Base-by-base conservation (phyloP, 2,888 invertebrate species). In the Chalcis sispes region DNA sequence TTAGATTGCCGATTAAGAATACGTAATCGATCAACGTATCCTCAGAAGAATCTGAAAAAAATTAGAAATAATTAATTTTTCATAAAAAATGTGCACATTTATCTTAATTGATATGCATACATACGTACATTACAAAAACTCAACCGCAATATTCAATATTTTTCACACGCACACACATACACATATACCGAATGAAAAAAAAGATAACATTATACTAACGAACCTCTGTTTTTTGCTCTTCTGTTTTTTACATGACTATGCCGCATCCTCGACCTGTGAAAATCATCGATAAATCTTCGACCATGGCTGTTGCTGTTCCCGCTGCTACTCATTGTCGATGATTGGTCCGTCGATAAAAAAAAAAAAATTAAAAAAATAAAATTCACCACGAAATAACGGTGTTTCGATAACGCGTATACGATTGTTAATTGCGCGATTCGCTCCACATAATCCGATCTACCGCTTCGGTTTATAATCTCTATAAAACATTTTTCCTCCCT, bases 171-270 rank as follows among this genome's bases (percentile, higher is more conserved):
- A 32, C 8, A 32, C 32, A 32, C n/a, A n/a, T n/a, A n/a, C n/a
- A n/a, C n/a, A 32, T 13, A 15, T 10, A 58, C 18, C 18, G 8
- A 25, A 62, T 27, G n/a, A 42, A 27, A 42, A 36, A 65, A 2
- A 20, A 56, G 36, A 25, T 29, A 13, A 18, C 25, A 58, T n/a
- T 32, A 20, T 54, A 75, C 71, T 75, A 80, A 78, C 76, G 58
- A 72, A 59, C 40, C 18, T 32, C 4, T 46, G 3, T 65, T 71
- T 71, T 62, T 75, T n/a, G n/a, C 52, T 79, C 50, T 62, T 78
- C 50, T 80, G 66, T 80, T n/a, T 79, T 78, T 80, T 79, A 77
- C 77, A 79, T 80, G 75, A 77, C 72, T 25, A 58, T 67, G 62
- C 67, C 69, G 52, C 13, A n/a, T 23, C 15, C 2, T 13, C 61